Evolutionary conservation across 2,888 invertebrate species (phyloP), one percentile per base, ranked within the genome.

Genomic region (Salticus scenicus): DNA sequence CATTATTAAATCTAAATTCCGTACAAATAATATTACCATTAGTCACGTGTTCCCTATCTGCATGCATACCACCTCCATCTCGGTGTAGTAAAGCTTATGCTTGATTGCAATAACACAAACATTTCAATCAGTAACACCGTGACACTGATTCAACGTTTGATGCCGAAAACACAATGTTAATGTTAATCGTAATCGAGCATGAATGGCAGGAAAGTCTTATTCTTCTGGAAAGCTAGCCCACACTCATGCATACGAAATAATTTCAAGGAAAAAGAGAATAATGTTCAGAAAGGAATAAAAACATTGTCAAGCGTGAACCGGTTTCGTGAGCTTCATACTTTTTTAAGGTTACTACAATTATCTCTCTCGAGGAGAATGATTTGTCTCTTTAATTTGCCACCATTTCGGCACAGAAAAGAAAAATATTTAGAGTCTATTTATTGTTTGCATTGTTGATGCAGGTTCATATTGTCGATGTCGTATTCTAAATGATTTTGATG

Each of bases 251-350:
- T 57, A 57, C 12, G 17, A 57, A 57, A 24, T 57, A 24, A 57
- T 57, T 57, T 57, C 57, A 57, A 57, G 57, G 57, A 57, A 57
- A 57, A n/a, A 37, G 14, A 47, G 57, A 57, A 24, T 57, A 57
- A 57, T 57, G 57, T 57, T n/a, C 24, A 24, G 24, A 24, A 57
- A 57, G 42, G 24, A 57, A 57, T 57, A 57, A 57, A 57, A 57
- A 57, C 57, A 24, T 57, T 57, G 57, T 57, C 57, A 57, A 47
- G 24, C 57, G 57, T 24, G 57, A 57, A 57, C 57, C 57, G 57
- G 57, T 57, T 57, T 57, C 12, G 24, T 37, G 37, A 37, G 37
- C 37, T 37, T 37, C 20, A 24, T 24, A 24, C 57, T 57, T 24
- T 57, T 57, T 57, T 24, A 7, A 57, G 20, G 57, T 24, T 24